phyloP scores from a whole-genome alignment of 2,797 vertebrate genomes.

The Myotis daubentonii region DNA sequence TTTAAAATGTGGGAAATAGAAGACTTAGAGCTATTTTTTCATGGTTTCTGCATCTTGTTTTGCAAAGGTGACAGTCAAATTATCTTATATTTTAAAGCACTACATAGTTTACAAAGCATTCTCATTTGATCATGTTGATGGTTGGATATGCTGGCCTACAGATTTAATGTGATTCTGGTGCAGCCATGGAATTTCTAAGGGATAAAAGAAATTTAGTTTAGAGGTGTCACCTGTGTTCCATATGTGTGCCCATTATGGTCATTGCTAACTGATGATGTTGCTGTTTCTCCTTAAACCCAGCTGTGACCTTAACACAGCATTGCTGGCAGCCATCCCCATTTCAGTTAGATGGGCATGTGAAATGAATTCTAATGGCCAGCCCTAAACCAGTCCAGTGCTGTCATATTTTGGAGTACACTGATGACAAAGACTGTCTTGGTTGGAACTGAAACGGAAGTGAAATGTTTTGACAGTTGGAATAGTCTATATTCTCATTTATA shows the following conservation, averaged over 20 bases:
- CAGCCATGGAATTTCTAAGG: not conserved
- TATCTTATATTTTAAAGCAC: not conserved
- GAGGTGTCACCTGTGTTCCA: not conserved
- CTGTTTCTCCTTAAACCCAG: not conserved
- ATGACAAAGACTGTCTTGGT: not conserved
- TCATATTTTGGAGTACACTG: not conserved
- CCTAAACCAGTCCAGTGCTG: not conserved
- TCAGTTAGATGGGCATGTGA: not conserved
- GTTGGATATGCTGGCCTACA: not conserved
- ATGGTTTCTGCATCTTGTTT: not conserved
- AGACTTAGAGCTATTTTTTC: not conserved
- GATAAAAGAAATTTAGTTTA: not conserved
- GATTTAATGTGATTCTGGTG: not conserved
- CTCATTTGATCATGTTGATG: not conserved
- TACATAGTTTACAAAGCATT: not conserved
- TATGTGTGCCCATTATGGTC: not conserved
- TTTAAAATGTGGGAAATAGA: not conserved
- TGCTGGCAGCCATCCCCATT: not conserved
- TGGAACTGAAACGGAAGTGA: not conserved
- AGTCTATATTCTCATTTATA: not conserved
- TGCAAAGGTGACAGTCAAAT: not conserved
- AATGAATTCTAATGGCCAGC: not conserved
- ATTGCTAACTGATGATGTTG: not conserved
- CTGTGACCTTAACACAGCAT: not conserved
- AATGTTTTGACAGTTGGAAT: not conserved